Conservation (phyloP, 2,888 invertebrate species). For the Alsophila aescularia region DNA sequence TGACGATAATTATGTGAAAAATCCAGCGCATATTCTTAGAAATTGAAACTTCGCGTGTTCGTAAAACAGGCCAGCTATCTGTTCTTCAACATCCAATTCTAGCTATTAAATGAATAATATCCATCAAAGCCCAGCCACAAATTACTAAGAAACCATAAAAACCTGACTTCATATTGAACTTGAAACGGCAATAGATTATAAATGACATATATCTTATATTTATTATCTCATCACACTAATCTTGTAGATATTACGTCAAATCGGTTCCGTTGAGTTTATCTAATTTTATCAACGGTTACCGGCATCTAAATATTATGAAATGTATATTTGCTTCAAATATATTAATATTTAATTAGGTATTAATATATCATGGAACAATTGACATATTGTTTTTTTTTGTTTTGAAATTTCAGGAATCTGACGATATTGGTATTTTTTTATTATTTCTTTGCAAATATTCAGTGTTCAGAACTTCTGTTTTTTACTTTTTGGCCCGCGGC, state of each 20-base stretch:
- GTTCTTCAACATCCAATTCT: no score
- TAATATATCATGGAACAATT: no score
- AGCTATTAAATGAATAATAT: conserved; percentile 2
- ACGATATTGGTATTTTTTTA: no score
- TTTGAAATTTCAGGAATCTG: no score
- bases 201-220: conserved; percentile 17
- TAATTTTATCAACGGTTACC: conserved; percentile 24
- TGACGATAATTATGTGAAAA: no score
- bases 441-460: no score
- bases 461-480: no score
- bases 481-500: no score
- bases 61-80: not conserved
- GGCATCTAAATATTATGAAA: conserved; percentile 28
- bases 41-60: not conserved
- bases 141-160: conserved; percentile 9
- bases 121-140: conserved; percentile 1
- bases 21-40: no score
- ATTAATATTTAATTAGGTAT: no score
- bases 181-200: conserved; percentile 22
- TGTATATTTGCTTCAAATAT: conserved; percentile 1
- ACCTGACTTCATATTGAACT: conserved; percentile 17
- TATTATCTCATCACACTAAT: conserved; percentile 22
- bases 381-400: no score
- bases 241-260: conserved; percentile 40
- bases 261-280: conserved; percentile 35